Base-by-base conservation (phyloP, 2,113 vertebrate genomes). In the Cacatua alba region DNA sequence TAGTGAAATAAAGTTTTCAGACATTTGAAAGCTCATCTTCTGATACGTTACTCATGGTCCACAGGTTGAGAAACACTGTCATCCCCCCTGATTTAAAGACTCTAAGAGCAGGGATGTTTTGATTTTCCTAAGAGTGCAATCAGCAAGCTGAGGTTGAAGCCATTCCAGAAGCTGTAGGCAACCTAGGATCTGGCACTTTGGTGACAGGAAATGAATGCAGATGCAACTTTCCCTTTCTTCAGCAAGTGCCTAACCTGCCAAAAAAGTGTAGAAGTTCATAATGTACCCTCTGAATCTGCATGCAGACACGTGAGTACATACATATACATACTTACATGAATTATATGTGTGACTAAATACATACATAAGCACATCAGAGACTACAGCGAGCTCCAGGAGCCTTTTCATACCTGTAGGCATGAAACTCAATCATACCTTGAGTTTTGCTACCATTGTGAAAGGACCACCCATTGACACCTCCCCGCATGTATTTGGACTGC, bases 161-260 rank as follows among this genome's bases (percentile, higher is more conserved):
- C 8, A 3, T 39, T 33, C 69, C 72, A 52, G 52, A 19, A 70
- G 31, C 0, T 23, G 33, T 48, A 62, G 49, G 19, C 4, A 12
- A 7, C 18, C 70, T 93, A 97, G 81, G 77, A 80, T 49, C 77
- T 87, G 92, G 74, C 81, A 43, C 57, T 95, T 46, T 2, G 64
- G 49, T 0, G 19, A 4, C 96, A 94, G 65, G 96, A 76, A n/a
- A 53, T 20, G 59, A 96, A 76, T 0, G 91, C 62, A 43, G 90
- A 86, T 5, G 91, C 15, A 48, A 86, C 70, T 91, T 86, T 96
- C 59, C 95, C 95, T 92, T 78, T 97, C 90, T 94, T 97, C 95
- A 97, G 91, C 90, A 98, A 70, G 75, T 82, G 75, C 82, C 95
- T 95, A 18, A 97, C 78, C 97, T 97, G 96, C 69, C 88, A 95